A percentile compares a stretch with the other conserved stretches of the same genome.
Conservation (phyloP, 1,140 invertebrate species). For the Monochamus saltuarius region DNA sequence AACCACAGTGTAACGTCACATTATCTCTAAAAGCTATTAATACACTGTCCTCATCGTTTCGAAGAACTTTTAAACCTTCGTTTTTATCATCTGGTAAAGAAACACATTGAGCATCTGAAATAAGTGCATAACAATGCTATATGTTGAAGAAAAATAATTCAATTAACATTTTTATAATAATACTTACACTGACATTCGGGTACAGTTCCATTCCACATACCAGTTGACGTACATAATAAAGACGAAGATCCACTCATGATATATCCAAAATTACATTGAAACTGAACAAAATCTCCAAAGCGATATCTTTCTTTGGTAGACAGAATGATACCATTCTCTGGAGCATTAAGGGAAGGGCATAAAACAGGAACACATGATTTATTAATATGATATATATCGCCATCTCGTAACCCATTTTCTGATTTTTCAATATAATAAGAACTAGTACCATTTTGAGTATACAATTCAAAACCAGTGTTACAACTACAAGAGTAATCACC, state of each 20-base stretch:
- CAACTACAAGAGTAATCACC: constrained; percentile 88
- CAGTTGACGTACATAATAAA: constrained; percentile 85
- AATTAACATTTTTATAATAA: constrained; percentile 5
- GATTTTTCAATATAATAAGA: constrained; percentile 79
- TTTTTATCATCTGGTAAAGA: constrained; percentile 85
- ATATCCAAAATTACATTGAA: constrained; percentile 95
- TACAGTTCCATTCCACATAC: constrained; percentile 90
- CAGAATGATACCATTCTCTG: constrained; percentile 87
- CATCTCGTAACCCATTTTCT: constrained; percentile 84
- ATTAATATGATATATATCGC: constrained; percentile 87
- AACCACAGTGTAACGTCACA: constrained; percentile 80
- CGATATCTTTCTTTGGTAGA: constrained; percentile 80
- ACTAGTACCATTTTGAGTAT: constrained; percentile 85
- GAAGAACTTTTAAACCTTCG: constrained; percentile 76
- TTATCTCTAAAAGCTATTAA: constrained; percentile 87
- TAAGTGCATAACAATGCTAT: constrained; percentile 9
- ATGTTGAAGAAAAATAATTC: not conserved
- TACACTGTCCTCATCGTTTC: constrained; percentile 75
- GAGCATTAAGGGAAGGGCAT: constrained; percentile 78
- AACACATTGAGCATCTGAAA: constrained; percentile 83
- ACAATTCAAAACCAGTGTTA: constrained; percentile 91
- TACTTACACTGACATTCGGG: constrained; percentile 88
- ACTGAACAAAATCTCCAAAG: constrained; percentile 87
- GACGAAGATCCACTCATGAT: constrained; percentile 83
- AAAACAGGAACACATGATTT: constrained; percentile 94